Base-by-base conservation (phyloP, 2,797 vertebrate genomes). In the Sebastes ruberrimus region DNA sequence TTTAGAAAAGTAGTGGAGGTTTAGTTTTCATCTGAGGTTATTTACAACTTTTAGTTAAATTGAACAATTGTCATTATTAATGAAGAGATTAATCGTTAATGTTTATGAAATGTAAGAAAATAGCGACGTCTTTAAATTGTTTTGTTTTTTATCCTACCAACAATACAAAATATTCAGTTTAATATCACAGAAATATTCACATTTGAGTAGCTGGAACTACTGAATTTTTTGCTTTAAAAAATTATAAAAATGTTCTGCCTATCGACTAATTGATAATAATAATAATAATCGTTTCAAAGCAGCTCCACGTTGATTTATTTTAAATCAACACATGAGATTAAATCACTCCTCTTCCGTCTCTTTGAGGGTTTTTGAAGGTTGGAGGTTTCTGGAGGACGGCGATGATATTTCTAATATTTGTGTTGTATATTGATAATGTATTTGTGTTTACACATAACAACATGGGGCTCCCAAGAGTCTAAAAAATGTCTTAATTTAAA, bases 381-480 rank as follows among this genome's bases (percentile, higher is more conserved):
- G 2, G 0, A 11, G 75, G 82, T 93, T 92, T 93, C 91, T 92
- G 90, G 70, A 80, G 79, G 86, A 80, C 81, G 38, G 63, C 28
- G 85, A 83, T 76, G 66, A 81, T 83, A 38, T 78, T 90, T 89
- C 81, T 88, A 78, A 92, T 92, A 86, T 90, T 92, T 93, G 91
- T 94, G 91, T 93, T 94, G 91, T 93, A 76, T 88, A 90, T 91
- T 87, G 81, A 84, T 71, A 73, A 89, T 83, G 91, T 92, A 85
- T 91, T 93, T 93, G 91, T 93, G 92, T 94, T 94, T 83, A 88
- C 93, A 88, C 93, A 88, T 87, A 56, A 82, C 73, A 49, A 88
- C 88, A 72, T 6, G 61, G 56, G 83, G 69, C 84, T 89, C 80
- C 52, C 7, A 7, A 49, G 83, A 84, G 85, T 71, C 60, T 22